A percentile compares a stretch with the other conserved stretches of the same genome.
Evolutionary conservation across 2,888 invertebrate species (phyloP).

Genomic region (Mythimna albipuncta): DNA sequence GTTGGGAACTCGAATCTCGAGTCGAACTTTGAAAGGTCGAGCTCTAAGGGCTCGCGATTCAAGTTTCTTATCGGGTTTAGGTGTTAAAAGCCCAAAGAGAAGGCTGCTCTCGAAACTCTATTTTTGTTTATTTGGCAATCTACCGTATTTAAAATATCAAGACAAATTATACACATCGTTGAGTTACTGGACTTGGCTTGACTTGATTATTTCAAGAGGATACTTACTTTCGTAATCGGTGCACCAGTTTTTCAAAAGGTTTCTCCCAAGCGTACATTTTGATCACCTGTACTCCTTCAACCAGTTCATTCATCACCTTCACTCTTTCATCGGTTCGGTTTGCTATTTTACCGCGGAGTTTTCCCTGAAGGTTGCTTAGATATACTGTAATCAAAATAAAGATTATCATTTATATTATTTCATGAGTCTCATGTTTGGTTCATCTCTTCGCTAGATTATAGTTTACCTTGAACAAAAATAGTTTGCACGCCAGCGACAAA

Average conservation of each 20-base stretch:
- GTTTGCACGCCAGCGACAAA: slow-evolving; percentile 90
- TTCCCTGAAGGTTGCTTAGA: slow-evolving; percentile 84
- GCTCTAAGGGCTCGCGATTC: too few species aligned
- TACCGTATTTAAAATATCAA: too few species aligned
- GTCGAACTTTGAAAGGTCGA: too few species aligned
- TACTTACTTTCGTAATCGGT: slow-evolving; percentile 92
- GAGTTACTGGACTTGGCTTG: too few species aligned
- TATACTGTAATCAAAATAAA: slow-evolving; percentile 75
- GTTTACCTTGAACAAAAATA: slow-evolving; percentile 89
- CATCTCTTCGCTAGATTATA: not conserved
- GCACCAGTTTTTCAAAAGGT: slow-evolving; percentile 93
- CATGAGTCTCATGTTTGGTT: not conserved
- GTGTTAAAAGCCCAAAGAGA: too few species aligned
- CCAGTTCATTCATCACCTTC: slow-evolving; percentile 95
- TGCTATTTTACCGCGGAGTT: slow-evolving; percentile 91
- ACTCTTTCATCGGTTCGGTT: slow-evolving; percentile 94
- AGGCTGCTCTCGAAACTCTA: too few species aligned
- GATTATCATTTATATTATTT: not conserved
- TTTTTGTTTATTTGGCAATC: too few species aligned
- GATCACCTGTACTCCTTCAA: slow-evolving; percentile 73
- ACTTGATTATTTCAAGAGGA: not conserved
- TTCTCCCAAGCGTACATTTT: slow-evolving; percentile 97
- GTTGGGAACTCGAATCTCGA: too few species aligned
- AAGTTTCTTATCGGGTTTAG: too few species aligned
- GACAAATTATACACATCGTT: too few species aligned